Base-by-base conservation (phyloP, 2,113 vertebrate genomes). In the Calonectris borealis region DNA sequence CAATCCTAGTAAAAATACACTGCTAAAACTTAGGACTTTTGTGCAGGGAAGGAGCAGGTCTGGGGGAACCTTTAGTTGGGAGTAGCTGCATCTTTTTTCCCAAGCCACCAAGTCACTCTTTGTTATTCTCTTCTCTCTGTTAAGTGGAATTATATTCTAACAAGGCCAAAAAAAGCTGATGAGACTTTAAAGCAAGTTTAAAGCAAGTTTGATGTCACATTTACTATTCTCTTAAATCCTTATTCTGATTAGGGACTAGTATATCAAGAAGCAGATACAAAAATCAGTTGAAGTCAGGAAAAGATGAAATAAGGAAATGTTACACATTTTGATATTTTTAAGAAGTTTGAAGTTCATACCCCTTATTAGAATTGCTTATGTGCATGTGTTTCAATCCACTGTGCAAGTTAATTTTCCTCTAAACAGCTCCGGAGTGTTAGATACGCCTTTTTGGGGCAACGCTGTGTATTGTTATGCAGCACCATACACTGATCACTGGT, bases 391-490 rank as follows among this genome's bases (percentile, higher is more conserved):
- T 94, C 40, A 55, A 51, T 85, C 46, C 61, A 54, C 48, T n/a
- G 62, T 84, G 83, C 17, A 40, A 91, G 96, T 85, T 95, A 87
- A 89, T 96, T 95, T 94, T 89, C 83, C 58, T 87, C 70, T 80
- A 68, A 89, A 76, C 61, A 93, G 77, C 91, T 76, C 54, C 0
- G 0, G 77, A 89, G 77, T 6, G 27, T 78, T 89, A 93, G 95
- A 73, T 89, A 54, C 0, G n/a, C 62, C 54, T 95, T 96, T 97
- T 79, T 65, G 86, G 93, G 94, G 81, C 95, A 96, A 52, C 0
- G 31, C 88, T 73, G 48, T 18, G 70, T 94, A 85, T 96, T 96
- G 96, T 95, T 80, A 93, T 94, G 95, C 93, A 93, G 93, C 77
- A 89, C 72, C 89, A 87, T 46, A 20, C 93, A 58, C 77, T 94